Evolutionary conservation across 2,113 vertebrate species (phyloP).

Genomic region (Excalfactoria chinensis): DNA sequence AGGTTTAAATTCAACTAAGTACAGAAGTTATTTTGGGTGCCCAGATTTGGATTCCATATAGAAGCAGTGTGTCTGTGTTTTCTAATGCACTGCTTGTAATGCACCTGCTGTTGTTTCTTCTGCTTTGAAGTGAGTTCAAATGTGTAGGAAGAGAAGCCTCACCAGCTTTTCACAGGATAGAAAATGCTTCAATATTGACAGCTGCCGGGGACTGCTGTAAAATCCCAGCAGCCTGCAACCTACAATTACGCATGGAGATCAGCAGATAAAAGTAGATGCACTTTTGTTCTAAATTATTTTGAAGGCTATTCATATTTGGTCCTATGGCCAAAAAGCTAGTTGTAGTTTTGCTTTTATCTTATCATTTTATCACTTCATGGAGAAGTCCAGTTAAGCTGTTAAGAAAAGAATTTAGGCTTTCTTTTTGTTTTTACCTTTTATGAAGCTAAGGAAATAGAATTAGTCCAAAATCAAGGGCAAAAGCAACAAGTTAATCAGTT

Average conservation of each 20-base stretch:
- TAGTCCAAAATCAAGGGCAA: neutral
- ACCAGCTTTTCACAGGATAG: neutral
- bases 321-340: neutral
- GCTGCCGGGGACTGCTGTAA: neutral
- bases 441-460: slow-evolving; percentile 5
- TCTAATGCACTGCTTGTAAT: neutral
- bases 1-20: neutral
- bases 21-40: neutral
- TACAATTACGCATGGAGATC: neutral
- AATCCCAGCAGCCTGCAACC: neutral
- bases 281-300: neutral
- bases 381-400: neutral
- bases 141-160: neutral
- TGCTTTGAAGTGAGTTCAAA: neutral
- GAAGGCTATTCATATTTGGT: neutral
- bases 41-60: neutral
- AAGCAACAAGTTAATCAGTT: slow-evolving; percentile 29
- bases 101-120: slow-evolving; percentile 3
- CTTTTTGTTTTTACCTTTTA: neutral
- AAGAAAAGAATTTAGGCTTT: neutral
- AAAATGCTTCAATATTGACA: neutral
- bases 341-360: neutral
- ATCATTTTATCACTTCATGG: neutral
- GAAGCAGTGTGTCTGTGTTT: neutral
- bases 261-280: neutral